Evolutionary conservation across 2,113 vertebrate species (phyloP).

Genomic region (Sphyrna mokarran): DNA sequence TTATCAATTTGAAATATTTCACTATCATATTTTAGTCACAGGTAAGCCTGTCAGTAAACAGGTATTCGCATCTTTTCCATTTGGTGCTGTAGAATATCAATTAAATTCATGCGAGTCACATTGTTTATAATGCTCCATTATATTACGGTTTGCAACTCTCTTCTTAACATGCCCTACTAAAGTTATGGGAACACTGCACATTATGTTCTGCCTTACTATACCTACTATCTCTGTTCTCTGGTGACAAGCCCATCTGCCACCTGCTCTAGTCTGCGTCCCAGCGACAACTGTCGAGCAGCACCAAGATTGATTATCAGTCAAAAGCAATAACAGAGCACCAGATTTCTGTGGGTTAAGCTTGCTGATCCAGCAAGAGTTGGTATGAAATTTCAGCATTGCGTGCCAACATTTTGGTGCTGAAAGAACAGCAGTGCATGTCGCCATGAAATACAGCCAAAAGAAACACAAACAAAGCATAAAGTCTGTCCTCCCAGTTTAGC

Average conservation of each 20-base stretch:
- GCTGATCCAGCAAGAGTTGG: slow-evolving; percentile 90
- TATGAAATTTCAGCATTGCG: slow-evolving; percentile 68
- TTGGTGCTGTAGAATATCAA: background rate
- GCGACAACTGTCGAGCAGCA: slow-evolving; percentile 90
- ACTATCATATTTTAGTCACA: too few relatives aligned
- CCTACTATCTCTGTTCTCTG: slow-evolving; percentile 78
- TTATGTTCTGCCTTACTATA: slow-evolving; percentile 62
- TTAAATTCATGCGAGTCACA: background rate
- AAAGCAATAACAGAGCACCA: slow-evolving; percentile 81
- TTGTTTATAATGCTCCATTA: background rate
- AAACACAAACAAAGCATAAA: slow-evolving; percentile 72
- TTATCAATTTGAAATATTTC: slow-evolving; percentile 10
- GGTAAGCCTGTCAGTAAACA: background rate
- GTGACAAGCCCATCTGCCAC: slow-evolving; percentile 90
- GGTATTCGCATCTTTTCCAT: background rate
- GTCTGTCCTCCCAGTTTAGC: slow-evolving; percentile 51
- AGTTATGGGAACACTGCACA: slow-evolving; percentile 31
- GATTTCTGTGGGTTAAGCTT: slow-evolving; percentile 91
- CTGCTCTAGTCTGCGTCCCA: slow-evolving; percentile 77
- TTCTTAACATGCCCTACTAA: slow-evolving; percentile 5
- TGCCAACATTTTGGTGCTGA: slow-evolving; percentile 78
- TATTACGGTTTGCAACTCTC: slow-evolving; percentile 10
- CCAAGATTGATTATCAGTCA: slow-evolving; percentile 96
- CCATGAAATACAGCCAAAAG: slow-evolving; percentile 72
- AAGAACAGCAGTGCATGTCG: slow-evolving; percentile 82